Percentiles rank a stretch among this genome's conserved stretches.
These are phyloP conservation scores for Otolemur garnettii DNA, from an alignment of 2,113 vertebrate genomes.

Conservation along the genomic window DNA sequence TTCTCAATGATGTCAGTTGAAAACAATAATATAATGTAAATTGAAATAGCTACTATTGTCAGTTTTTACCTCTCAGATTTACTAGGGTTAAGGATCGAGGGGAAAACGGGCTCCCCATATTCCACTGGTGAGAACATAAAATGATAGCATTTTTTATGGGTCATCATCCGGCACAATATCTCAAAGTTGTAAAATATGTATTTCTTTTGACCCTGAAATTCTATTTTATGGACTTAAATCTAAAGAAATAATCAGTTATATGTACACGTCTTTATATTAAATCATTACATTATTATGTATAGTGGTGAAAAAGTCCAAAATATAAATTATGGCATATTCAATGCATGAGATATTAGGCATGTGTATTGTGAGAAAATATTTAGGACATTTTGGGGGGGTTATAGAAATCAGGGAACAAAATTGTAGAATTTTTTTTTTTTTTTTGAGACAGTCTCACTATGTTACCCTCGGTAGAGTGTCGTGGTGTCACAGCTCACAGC, in stretches of 20 bases:
- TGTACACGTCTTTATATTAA: background rate
- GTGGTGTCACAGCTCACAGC: too few species aligned
- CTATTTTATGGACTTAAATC: background rate
- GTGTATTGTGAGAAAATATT: background rate
- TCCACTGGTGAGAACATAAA: background rate
- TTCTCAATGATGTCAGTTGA: background rate
- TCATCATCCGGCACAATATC: background rate
- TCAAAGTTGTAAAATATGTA: background rate
- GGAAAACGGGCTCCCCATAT: background rate
- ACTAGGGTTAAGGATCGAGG: background rate
- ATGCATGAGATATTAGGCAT: background rate
- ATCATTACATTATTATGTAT: background rate
- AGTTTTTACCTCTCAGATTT: slow-evolving; percentile 4
- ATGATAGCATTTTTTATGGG: slow-evolving; percentile 20
- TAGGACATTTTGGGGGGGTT: background rate
- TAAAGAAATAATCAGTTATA: background rate
- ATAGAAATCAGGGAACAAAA: background rate
- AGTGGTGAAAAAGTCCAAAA: background rate
- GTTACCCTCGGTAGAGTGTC: too few species aligned
- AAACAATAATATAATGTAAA: background rate
- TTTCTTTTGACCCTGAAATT: background rate
- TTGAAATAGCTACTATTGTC: background rate
- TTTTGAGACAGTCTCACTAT: too few species aligned
- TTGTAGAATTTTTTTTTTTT: background rate
- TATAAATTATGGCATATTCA: background rate